Evolutionary conservation across 2,113 vertebrate genomes (phyloP).

Genomic region (Callionymus lyra): DNA sequence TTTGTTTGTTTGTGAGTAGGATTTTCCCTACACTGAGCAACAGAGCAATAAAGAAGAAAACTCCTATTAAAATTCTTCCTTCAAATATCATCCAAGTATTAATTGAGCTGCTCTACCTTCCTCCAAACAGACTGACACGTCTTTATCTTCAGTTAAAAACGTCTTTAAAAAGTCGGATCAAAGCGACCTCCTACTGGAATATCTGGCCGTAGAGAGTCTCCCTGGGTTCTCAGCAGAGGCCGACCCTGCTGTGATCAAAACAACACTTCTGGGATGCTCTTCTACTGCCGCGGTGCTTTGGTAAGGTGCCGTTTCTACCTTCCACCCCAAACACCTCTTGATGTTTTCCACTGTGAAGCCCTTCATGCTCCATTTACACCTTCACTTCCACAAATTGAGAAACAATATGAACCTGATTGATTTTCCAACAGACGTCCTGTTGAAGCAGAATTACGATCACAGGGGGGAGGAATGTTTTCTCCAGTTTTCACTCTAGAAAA

Average conservation of each 20-base stretch:
- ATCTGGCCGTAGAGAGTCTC: slow-evolving; percentile 16
- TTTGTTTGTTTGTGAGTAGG: no score
- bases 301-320: slow-evolving; percentile 6
- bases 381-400: not conserved
- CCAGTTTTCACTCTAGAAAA: no score
- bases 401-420: no score
- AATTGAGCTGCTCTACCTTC: slow-evolving; percentile 29
- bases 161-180: slow-evolving; percentile 40
- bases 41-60: no score
- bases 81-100: slow-evolving; percentile 29
- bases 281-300: slow-evolving; percentile 13
- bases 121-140: slow-evolving; percentile 22
- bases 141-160: slow-evolving; percentile 21
- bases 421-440: no score
- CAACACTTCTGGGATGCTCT: slow-evolving; percentile 24
- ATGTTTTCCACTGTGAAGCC: slow-evolving; percentile 12
- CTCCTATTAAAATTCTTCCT: no score
- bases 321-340: slow-evolving; percentile 20
- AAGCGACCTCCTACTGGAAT: slow-evolving; percentile 23
- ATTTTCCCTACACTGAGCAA: no score
- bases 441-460: no score
- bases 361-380: not conserved
- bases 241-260: slow-evolving; percentile 35
- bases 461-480: no score
- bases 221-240: slow-evolving; percentile 16